phyloP scores from a whole-genome alignment of 1,140 invertebrate species.

The Meteorus sp. region DNA sequence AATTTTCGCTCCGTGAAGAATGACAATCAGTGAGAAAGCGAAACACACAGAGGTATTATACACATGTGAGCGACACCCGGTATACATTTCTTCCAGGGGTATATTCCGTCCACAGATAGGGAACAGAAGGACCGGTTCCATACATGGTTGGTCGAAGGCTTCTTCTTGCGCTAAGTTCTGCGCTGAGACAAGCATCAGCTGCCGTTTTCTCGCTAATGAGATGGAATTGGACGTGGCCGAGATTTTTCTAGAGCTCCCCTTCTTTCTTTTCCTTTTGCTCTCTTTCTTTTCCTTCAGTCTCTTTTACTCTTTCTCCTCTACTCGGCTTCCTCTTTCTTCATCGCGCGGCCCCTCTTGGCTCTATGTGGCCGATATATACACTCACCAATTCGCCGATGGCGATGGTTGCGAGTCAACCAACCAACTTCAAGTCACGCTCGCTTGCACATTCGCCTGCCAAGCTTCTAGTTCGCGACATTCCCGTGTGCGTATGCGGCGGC shows the following conservation, averaged over 20 bases:
- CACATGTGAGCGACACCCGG: slow-evolving; percentile 53
- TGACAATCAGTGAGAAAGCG: neutral
- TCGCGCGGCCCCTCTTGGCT: too few relatives aligned
- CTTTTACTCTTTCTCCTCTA: too few relatives aligned
- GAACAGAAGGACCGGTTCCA: slow-evolving; percentile 57
- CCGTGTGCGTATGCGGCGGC: slow-evolving; percentile 54
- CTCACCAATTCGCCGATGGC: too few relatives aligned
- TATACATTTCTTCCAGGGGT: slow-evolving; percentile 38
- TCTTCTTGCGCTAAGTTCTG: slow-evolving; percentile 55
- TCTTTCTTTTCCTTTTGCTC: slow-evolving; percentile 2
- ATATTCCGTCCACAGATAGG: slow-evolving; percentile 37
- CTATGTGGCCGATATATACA: too few relatives aligned
- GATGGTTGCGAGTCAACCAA: too few relatives aligned
- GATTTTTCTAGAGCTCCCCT: slow-evolving; percentile 59
- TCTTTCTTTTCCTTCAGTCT: slow-evolving; percentile 8
- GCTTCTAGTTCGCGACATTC: slow-evolving; percentile 57
- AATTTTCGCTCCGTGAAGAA: neutral
- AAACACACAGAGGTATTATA: slow-evolving; percentile 30
- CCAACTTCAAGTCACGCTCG: too few relatives aligned
- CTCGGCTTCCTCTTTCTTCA: too few relatives aligned
- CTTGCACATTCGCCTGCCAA: slow-evolving; percentile 22
- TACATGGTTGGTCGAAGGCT: slow-evolving; percentile 58
- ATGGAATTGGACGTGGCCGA: slow-evolving; percentile 61
- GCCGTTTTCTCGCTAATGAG: slow-evolving; percentile 59
- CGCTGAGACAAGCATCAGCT: slow-evolving; percentile 58